Conservation (phyloP, 2,113 vertebrate genomes). For the Lucifuga dentata region DNA sequence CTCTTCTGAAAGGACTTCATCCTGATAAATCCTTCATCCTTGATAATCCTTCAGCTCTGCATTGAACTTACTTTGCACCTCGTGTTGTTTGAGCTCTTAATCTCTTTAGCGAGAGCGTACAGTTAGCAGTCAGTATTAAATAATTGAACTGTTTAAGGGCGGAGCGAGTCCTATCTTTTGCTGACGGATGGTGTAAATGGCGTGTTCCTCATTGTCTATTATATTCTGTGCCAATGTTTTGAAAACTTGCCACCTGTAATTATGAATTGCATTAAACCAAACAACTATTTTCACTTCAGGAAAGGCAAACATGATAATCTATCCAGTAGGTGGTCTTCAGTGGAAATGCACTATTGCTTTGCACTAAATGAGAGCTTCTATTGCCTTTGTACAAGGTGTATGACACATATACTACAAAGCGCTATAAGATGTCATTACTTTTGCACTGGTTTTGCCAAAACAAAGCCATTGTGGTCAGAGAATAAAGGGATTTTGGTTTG, state of each 20-base stretch:
- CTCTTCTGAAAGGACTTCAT: conserved; percentile 65
- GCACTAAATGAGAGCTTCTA: not conserved
- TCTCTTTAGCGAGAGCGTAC: conserved; percentile 30
- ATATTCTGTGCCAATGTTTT: conserved; percentile 5
- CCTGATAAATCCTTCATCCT: conserved; percentile 63
- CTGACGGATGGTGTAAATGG: not conserved
- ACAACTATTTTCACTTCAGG: conserved; percentile 5
- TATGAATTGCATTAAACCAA: not conserved
- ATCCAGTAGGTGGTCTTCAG: conserved; percentile 11
- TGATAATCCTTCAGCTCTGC: conserved; percentile 60
- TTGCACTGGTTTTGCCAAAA: too few species aligned
- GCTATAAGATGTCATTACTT: not conserved
- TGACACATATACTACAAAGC: not conserved
- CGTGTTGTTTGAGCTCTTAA: conserved; percentile 46
- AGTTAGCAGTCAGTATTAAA: conserved; percentile 18
- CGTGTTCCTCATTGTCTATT: not conserved
- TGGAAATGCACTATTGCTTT: not conserved
- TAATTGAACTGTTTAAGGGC: not conserved
- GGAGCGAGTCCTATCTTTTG: not conserved
- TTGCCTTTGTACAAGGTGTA: not conserved
- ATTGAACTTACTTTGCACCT: conserved; percentile 72
- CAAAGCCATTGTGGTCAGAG: not conserved
- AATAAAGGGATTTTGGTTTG: not conserved
- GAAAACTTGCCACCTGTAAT: not conserved
- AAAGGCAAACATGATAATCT: not conserved